phyloP scores from a whole-genome alignment of 2,797 vertebrate genomes.

The Galagoides demidoff region DNA sequence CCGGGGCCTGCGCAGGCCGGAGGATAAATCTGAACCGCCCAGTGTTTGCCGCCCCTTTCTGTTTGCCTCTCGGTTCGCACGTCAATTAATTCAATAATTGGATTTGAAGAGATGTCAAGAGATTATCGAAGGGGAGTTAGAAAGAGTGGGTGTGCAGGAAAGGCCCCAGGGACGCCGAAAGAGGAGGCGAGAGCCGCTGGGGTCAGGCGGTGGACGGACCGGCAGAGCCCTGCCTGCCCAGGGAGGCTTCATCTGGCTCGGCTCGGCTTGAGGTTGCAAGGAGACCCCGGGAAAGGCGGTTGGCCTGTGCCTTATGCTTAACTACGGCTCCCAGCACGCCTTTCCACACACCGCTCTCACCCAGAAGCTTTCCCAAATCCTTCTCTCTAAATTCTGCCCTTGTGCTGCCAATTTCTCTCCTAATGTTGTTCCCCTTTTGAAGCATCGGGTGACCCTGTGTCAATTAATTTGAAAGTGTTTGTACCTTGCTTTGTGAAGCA shows the following conservation, averaged over 20 bases:
- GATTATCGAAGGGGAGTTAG: slow-evolving; percentile 63
- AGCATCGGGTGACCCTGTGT: background rate
- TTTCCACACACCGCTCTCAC: background rate
- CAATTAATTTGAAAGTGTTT: background rate
- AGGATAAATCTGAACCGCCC: slow-evolving; percentile 82
- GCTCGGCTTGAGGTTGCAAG: background rate
- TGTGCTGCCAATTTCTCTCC: background rate
- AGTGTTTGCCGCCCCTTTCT: slow-evolving; percentile 70
- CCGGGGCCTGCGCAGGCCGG: slow-evolving; percentile 68
- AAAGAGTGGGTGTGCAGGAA: background rate
- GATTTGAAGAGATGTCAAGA: slow-evolving; percentile 83
- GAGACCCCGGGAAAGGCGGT: background rate
- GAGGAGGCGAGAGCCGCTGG: background rate
- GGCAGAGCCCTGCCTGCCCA: background rate
- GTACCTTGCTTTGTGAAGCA: background rate
- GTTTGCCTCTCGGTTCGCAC: slow-evolving; percentile 75
- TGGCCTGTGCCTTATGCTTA: background rate
- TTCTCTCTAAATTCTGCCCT: background rate
- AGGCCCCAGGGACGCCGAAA: background rate
- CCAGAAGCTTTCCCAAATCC: background rate
- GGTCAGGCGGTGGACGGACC: background rate
- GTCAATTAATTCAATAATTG: slow-evolving; percentile 87
- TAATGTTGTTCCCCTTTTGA: background rate
- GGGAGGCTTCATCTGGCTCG: background rate
- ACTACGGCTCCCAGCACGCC: background rate